Evolutionary conservation across 2,888 invertebrate species (phyloP), one percentile per base, ranked within the genome.

Genomic region (Parnassius smintheus): DNA sequence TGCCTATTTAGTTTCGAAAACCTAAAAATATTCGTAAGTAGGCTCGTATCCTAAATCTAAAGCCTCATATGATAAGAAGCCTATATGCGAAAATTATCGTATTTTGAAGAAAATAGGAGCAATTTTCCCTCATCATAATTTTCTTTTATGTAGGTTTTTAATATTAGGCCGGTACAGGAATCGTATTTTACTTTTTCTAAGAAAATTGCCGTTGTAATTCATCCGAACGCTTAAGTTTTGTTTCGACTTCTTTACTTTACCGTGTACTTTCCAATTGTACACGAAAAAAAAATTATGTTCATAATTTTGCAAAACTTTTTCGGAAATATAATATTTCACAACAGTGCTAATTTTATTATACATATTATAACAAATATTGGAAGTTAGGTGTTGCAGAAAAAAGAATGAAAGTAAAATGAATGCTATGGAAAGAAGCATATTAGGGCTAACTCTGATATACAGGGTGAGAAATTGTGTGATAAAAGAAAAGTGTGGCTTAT

Each of bases 1-100:
- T 65, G 66, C 65, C 68, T 66, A 68, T 68, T 66, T 64, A 66
- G 68, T 61, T 63, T 65, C 68, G 58, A 65, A 68, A 66, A 63
- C 65, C 66, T 66, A 63, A 65, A 66, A 68, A 68, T 66, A 7
- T 65, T 61, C 61, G 62, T 62, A 68, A 66, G 64, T 68, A 63
- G 63, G 63, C 48, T 66, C 52, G 62, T 54, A 68, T 59, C 54
- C 62, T 62, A 61, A 57, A 62, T 60, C 61, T 64, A 52, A 65
- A 62, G 55, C 59, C 35, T 48, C 13, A 41, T 11, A 11, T 25
- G 60, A 60, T 62, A 52, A 56, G 22, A 13, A 11, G 46, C 18
- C 2, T 44, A 46, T 41, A 45, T 54, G n/a, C n/a, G 61, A 61
- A 65, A 63, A 59, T 13, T 25, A 59, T 60, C 61, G 48, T 68